Conservation (phyloP, 2,113 vertebrate genomes). For the Anhinga rufa region DNA sequence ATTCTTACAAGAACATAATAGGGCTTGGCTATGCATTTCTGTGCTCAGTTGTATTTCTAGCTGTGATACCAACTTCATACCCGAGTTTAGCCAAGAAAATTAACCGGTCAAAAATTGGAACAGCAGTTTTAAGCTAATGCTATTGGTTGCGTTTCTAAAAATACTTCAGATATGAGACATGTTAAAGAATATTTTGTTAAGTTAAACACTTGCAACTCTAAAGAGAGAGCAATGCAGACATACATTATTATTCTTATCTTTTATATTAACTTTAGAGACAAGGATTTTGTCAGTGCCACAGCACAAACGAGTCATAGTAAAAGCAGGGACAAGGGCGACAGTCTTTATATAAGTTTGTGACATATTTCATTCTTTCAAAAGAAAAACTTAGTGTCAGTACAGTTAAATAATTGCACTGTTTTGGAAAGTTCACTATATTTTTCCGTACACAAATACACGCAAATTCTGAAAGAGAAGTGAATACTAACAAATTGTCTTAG, state of each 20-base stretch:
- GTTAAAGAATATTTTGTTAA: background rate
- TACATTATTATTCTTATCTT: background rate
- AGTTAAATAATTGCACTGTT: background rate
- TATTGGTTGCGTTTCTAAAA: background rate
- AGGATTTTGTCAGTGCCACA: background rate
- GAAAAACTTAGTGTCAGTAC: background rate
- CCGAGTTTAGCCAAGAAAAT: background rate
- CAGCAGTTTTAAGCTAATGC: background rate
- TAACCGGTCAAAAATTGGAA: background rate
- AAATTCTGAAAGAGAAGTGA: background rate
- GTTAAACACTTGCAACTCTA: background rate
- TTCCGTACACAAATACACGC: background rate
- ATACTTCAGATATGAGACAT: background rate
- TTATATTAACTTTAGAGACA: background rate
- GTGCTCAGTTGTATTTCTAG: background rate
- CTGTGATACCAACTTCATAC: background rate
- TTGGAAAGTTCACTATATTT: background rate
- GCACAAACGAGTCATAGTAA: background rate
- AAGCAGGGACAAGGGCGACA: background rate
- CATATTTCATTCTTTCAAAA: background rate
- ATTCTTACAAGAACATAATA: background rate
- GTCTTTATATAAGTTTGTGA: background rate
- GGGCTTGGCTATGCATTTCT: background rate
- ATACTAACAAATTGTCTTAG: background rate
- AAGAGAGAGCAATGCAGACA: background rate